These are phyloP conservation scores for Mustela nigripes DNA, from an alignment of 2,113 vertebrate genomes.

Conservation along the genomic window DNA sequence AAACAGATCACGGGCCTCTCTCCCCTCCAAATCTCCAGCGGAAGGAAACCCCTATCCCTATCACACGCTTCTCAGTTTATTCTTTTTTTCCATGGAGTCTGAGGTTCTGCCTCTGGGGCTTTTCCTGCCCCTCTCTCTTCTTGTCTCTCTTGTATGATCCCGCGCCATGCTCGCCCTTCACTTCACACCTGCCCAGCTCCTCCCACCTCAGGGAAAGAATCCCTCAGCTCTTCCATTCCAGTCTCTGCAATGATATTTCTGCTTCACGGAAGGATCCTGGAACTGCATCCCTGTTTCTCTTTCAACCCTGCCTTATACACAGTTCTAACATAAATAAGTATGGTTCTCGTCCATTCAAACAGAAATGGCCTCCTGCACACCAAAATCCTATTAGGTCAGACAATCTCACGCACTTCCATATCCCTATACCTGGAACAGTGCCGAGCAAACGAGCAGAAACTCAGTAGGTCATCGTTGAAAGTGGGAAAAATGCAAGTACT, in stretches of 20 bases:
- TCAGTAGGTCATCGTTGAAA: not conserved
- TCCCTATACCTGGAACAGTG: not conserved
- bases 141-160: not conserved
- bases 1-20: not conserved
- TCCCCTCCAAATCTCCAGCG: not conserved
- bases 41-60: not conserved
- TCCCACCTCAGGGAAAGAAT: not conserved
- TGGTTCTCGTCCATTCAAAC: not conserved
- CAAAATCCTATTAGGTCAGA: not conserved
- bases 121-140: too few species aligned
- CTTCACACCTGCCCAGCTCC: not conserved
- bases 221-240: not conserved
- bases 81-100: not conserved
- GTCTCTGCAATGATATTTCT: not conserved
- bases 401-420: not conserved
- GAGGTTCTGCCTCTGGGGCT: not conserved
- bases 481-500: not conserved
- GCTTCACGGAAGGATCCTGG: not conserved
- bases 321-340: not conserved
- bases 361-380: not conserved
- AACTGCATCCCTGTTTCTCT: not conserved
- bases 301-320: too few species aligned
- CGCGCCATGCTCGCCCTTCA: fast-evolving
- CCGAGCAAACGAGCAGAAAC: not conserved
- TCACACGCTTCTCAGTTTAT: not conserved